Conservation (phyloP, 30 jellyfish, hydroid and myxozoan species). For the Chironex yamaguchii region DNA sequence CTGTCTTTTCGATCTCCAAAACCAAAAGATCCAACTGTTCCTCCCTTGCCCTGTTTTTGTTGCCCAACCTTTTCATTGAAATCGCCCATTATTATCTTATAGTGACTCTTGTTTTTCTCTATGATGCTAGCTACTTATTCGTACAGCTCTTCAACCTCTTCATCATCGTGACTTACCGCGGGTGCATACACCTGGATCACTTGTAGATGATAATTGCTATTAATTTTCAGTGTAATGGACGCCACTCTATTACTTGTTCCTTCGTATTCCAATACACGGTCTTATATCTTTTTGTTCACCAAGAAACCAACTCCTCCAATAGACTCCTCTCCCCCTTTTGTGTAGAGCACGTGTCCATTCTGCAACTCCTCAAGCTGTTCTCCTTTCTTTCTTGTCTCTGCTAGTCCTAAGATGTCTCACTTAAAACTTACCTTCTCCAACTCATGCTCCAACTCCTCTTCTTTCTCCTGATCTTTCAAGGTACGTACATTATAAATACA, state of each 20-base stretch:
- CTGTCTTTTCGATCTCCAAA: constrained; percentile 60
- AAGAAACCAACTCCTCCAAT: constrained; percentile 52
- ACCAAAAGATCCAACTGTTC: constrained; percentile 51
- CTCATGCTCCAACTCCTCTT: constrained; percentile 20
- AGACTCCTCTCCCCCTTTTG: constrained; percentile 41
- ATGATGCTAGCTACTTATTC: constrained; percentile 33
- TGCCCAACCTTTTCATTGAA: constrained; percentile 63
- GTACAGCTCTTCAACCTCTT: constrained; percentile 62
- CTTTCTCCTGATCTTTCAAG: constrained; percentile 5
- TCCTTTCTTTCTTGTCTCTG: constrained; percentile 63
- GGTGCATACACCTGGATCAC: constrained; percentile 60
- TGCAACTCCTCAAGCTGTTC: constrained; percentile 54
- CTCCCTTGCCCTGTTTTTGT: constrained; percentile 49
- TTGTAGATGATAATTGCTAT: constrained; percentile 59
- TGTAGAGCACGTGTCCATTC: constrained; percentile 55
- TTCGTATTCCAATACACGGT: constrained; percentile 32
- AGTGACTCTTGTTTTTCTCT: constrained; percentile 42
- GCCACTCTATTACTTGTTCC: constrained; percentile 55
- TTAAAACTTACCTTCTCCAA: constrained; percentile 14
- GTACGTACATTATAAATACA: constrained; percentile 63
- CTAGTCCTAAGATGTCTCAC: constrained; percentile 45
- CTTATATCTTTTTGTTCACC: constrained; percentile 43
- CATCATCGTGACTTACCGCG: constrained; percentile 61
- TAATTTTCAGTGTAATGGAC: constrained; percentile 47
- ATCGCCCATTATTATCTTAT: constrained; percentile 32